Percentiles rank a stretch among this genome's conserved stretches.
Conservation (phyloP, 1,140 invertebrate genomes). For the Plodia interpunctella region DNA sequence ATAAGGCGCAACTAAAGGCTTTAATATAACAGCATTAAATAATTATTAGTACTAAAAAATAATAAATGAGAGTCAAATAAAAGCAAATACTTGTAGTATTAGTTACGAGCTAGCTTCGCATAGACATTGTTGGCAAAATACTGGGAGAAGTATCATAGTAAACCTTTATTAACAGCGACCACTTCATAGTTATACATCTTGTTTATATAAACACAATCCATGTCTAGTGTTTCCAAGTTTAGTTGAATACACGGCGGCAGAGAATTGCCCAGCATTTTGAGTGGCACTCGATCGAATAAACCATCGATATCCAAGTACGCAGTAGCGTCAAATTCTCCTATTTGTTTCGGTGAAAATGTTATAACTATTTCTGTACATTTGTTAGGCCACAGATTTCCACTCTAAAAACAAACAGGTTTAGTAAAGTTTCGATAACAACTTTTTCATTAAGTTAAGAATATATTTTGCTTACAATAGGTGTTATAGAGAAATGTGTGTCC, state of each 20-base stretch:
- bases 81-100: not conserved
- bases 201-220: constrained; percentile 63
- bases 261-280: constrained; percentile 53
- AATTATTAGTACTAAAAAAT: no score
- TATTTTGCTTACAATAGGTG: constrained; percentile 47
- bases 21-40: no score
- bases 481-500: constrained; percentile 55
- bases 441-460: not conserved
- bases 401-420: constrained; percentile 31
- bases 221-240: constrained; percentile 62
- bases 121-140: no score
- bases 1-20: no score
- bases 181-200: constrained; percentile 64
- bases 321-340: constrained; percentile 51
- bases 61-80: no score
- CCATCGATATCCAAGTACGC: constrained; percentile 65
- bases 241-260: constrained; percentile 54
- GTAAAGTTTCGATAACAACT: not conserved
- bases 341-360: constrained; percentile 56
- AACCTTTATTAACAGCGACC: constrained; percentile 63
- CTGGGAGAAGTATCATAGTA: not conserved
- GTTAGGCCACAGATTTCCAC: constrained; percentile 61
- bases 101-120: no score
- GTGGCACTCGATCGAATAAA: constrained; percentile 40
- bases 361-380: constrained; percentile 57